Conservation (phyloP, 2,797 vertebrate genomes). For the Sciaenops ocellatus region DNA sequence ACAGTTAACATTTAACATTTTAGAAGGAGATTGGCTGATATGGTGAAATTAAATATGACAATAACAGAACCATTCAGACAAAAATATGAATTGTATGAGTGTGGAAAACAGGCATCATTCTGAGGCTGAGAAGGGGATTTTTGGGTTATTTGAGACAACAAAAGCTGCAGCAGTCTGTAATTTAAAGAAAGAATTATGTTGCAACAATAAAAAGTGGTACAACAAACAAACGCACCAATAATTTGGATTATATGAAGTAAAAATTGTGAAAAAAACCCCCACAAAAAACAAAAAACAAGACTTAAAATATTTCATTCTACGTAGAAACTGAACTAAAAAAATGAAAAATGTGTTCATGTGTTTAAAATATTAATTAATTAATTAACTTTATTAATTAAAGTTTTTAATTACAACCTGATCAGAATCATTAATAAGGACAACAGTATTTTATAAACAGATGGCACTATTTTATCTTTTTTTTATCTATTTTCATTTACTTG, state of each 20-base stretch:
- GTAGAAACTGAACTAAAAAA: not conserved
- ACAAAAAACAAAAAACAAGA: not conserved
- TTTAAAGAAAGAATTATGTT: not conserved
- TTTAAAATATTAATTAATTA: no score
- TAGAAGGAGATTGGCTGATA: not conserved
- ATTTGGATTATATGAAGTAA: not conserved
- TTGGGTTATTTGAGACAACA: not conserved
- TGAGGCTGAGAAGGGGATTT: not conserved
- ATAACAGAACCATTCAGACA: no score
- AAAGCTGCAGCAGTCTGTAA: no score
- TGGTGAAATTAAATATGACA: not conserved
- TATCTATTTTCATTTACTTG: not conserved
- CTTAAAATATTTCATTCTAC: no score
- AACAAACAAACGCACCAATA: not conserved
- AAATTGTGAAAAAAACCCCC: no score
- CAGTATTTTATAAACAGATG: not conserved
- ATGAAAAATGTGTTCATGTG: not conserved
- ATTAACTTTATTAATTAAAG: no score
- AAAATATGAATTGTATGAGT: not conserved
- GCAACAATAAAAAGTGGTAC: not conserved
- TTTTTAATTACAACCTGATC: not conserved
- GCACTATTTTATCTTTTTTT: not conserved
- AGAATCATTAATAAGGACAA: not conserved
- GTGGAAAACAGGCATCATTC: not conserved
- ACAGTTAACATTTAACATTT: not conserved